Conservation (phyloP, 2,888 invertebrate species). For the Petrolisthes manimaculis region DNA sequence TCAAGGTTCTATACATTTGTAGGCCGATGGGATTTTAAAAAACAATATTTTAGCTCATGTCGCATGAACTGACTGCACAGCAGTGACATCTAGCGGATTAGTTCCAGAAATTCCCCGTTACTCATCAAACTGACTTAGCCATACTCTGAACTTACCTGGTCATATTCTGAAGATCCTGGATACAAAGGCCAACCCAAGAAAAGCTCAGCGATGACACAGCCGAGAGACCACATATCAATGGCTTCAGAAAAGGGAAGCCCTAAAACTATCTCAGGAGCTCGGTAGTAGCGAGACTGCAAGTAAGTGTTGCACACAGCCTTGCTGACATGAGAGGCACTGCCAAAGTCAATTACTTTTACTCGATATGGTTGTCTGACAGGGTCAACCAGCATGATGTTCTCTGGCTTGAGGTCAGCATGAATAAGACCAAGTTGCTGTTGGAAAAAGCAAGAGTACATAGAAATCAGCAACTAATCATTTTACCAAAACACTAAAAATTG, state of each 20-base stretch:
- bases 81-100: too few species aligned
- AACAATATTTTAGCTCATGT: too few species aligned
- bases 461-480: background rate
- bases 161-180: conserved; percentile 99
- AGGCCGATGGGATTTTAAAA: too few species aligned
- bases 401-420: conserved; percentile 99
- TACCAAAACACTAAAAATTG: background rate
- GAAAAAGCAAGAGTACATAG: conserved; percentile 62
- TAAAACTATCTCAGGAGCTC: conserved; percentile 96
- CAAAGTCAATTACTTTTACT: conserved; percentile 99
- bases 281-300: conserved; percentile 97
- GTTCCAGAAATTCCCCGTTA: too few species aligned
- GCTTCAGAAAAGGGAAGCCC: conserved; percentile 99
- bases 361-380: conserved; percentile 97
- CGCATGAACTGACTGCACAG: too few species aligned
- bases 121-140: too few species aligned
- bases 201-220: conserved; percentile 98
- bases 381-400: conserved; percentile 99
- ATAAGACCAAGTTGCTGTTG: conserved; percentile 96
- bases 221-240: conserved; percentile 99
- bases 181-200: conserved; percentile 99
- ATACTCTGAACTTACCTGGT: conserved; percentile 70
- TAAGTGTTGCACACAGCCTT: conserved; percentile 99
- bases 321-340: conserved; percentile 98
- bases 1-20: too few species aligned